Evolutionary conservation across 2,888 invertebrate species (phyloP).

Genomic region (Sphecodes monilicornis): DNA sequence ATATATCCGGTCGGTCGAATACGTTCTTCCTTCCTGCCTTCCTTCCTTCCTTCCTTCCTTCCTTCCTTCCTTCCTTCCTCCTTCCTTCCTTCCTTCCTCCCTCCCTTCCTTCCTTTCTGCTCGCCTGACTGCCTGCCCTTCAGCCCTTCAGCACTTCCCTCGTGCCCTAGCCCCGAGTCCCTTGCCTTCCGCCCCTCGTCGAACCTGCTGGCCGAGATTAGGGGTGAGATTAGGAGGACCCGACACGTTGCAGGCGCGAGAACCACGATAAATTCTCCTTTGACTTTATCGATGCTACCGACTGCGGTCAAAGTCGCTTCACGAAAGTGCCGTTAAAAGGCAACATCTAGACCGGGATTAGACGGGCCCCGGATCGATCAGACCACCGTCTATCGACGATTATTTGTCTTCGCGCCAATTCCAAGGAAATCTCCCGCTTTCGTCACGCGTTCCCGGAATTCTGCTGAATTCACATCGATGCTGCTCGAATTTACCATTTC

Average conservation of each 20-base stretch:
- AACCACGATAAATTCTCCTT: slow-evolving; percentile 70
- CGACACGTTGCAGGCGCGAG: slow-evolving; percentile 56
- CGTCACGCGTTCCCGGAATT: not conserved
- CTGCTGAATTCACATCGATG: too few relatives aligned
- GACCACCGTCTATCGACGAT: slow-evolving; percentile 37
- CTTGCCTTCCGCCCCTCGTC: slow-evolving; percentile 30
- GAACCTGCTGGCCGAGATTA: slow-evolving; percentile 64
- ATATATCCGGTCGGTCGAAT: slow-evolving; percentile 39
- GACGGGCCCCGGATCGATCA: slow-evolving; percentile 51
- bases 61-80: slow-evolving; percentile 22
- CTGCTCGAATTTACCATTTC: not conserved
- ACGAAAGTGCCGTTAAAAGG: slow-evolving; percentile 66
- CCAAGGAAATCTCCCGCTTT: not conserved
- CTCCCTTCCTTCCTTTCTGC: not conserved
- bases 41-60: slow-evolving; percentile 4
- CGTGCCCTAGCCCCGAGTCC: not conserved
- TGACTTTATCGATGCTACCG: slow-evolving; percentile 69
- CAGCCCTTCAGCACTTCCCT: not conserved
- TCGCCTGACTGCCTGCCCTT: not conserved
- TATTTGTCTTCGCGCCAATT: slow-evolving; percentile 57
- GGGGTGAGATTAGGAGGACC: slow-evolving; percentile 67
- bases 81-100: slow-evolving; percentile 16
- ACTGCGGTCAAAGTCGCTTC: slow-evolving; percentile 61
- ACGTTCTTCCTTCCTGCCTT: not conserved
- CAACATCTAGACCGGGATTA: slow-evolving; percentile 55